Percentiles rank a stretch among this genome's conserved stretches.
Conservation (phyloP, 2,113 vertebrate genomes). For the Otus sunia region DNA sequence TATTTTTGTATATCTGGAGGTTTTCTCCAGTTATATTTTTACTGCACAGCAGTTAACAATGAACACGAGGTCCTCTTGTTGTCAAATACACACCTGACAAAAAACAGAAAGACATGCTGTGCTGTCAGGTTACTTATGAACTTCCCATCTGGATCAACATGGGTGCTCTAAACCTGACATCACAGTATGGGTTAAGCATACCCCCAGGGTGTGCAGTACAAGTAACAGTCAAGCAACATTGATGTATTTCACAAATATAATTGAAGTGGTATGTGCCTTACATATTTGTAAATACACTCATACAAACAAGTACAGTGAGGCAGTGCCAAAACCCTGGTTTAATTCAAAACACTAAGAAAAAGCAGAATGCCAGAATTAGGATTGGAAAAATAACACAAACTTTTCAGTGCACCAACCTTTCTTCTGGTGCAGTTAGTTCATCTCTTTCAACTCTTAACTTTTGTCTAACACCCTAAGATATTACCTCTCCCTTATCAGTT, state of each 20-base stretch:
- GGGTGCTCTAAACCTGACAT: neutral
- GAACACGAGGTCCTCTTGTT: neutral
- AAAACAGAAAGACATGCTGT: neutral
- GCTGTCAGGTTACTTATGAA: neutral
- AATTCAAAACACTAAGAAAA: neutral
- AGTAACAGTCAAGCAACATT: neutral
- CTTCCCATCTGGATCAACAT: neutral
- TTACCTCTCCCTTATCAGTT: neutral
- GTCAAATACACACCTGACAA: neutral
- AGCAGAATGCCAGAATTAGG: neutral
- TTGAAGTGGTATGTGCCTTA: neutral
- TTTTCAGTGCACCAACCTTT: neutral
- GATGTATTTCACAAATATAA: neutral
- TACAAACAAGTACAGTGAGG: neutral
- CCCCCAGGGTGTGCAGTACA: neutral
- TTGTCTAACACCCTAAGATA: neutral
- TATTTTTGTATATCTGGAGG: neutral
- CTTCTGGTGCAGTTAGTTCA: neutral
- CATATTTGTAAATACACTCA: neutral
- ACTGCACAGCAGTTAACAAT: neutral
- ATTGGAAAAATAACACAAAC: neutral
- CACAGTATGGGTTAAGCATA: neutral
- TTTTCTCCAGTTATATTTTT: neutral
- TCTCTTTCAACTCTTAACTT: neutral
- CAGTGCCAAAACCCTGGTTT: neutral